These are phyloP conservation scores for Anguilla marmorata DNA, from an alignment of 2,797 vertebrate genomes.

Conservation along the genomic window DNA sequence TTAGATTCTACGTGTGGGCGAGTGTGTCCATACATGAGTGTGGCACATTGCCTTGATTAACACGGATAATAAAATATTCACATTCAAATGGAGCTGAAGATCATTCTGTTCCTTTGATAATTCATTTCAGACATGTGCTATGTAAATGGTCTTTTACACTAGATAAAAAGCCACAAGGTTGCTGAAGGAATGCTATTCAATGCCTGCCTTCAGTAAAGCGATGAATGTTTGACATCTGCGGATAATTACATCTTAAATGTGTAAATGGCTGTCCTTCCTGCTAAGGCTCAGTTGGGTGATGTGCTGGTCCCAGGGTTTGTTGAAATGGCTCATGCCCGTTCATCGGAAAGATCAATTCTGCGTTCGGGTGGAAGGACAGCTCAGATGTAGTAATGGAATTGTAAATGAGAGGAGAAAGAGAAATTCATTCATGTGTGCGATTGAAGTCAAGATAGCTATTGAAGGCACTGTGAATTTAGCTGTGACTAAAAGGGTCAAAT, in stretches of 20 bases:
- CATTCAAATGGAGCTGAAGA: too few species aligned
- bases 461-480: not conserved
- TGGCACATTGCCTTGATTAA: too few species aligned
- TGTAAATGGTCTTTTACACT: too few species aligned
- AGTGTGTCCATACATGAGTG: too few species aligned
- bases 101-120: too few species aligned
- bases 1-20: too few species aligned
- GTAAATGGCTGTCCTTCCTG: not conserved
- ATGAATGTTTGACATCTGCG: not conserved
- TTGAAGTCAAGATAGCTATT: not conserved
- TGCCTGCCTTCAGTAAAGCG: not conserved
- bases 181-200: too few species aligned
- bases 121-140: too few species aligned
- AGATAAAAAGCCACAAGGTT: not conserved
- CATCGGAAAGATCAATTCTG: not conserved
- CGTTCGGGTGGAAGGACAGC: not conserved
- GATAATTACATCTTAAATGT: not conserved
- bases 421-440: not conserved
- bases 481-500: slow-evolving; percentile 3
- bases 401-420: not conserved
- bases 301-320: not conserved
- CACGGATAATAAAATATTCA: not conserved
- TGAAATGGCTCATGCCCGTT: not conserved
- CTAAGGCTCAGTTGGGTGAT: not conserved
- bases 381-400: not conserved